Conservation (phyloP, 2,888 invertebrate genomes). For the Pristionchus fissidentatus region DNA sequence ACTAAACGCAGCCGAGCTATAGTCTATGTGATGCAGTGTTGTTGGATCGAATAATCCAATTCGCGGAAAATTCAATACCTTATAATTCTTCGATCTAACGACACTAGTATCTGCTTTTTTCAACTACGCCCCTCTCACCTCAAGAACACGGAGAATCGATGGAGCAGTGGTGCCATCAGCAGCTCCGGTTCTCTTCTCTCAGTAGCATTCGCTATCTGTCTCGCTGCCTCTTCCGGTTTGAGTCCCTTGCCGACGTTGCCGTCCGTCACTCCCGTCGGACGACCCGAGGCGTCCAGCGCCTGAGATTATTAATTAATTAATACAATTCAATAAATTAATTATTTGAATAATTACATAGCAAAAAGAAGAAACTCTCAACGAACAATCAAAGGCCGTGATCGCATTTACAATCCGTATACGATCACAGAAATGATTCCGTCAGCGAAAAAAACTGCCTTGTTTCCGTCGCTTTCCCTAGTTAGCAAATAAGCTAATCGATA, state of each 20-base stretch:
- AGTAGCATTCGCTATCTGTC: conserved; percentile 7
- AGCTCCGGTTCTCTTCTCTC: conserved; percentile 34
- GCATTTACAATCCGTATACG: too few species aligned
- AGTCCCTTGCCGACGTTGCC: neutral
- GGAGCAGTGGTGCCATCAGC: conserved; percentile 32
- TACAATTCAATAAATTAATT: neutral
- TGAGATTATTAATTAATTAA: neutral
- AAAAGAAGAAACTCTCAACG: too few species aligned
- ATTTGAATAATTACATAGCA: neutral
- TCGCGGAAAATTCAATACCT: too few species aligned
- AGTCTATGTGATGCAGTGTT: too few species aligned
- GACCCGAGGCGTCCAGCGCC: conserved; percentile 31
- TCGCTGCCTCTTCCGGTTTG: conserved; percentile 40
- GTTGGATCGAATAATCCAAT: too few species aligned
- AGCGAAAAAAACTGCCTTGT: too few species aligned
- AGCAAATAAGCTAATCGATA: too few species aligned
- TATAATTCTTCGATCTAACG: too few species aligned
- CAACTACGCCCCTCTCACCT: conserved; percentile 73
- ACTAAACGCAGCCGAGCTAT: too few species aligned
- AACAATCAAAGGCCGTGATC: too few species aligned
- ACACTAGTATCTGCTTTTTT: neutral
- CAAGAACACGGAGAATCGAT: conserved; percentile 42
- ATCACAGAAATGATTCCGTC: too few species aligned
- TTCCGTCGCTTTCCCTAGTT: too few species aligned
- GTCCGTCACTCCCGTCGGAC: conserved; percentile 33